Base-by-base conservation (phyloP, 1,140 invertebrate genomes). In the Drosophila jambulina region DNA sequence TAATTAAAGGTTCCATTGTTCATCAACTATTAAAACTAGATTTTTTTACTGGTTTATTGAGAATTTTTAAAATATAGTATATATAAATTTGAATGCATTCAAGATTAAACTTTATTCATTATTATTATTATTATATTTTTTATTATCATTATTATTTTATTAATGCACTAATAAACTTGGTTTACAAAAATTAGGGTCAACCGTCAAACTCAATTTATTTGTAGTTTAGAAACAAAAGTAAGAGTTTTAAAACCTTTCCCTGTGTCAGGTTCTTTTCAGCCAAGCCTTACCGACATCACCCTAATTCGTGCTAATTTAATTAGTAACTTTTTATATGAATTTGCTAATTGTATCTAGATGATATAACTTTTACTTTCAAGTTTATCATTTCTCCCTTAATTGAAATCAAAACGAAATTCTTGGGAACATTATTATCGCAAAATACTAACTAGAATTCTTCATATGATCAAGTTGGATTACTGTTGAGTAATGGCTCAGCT, bases 361-460 rank as follows among this genome's bases (percentile, higher is more conserved):
- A 29, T 27, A 67, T 43, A 67, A 67, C 61, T 70, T 53, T 70
- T 67, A 67, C 61, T 67, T 54, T 64, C 36, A 8, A 64, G 34
- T 32, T 29, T n/a, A 1, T 12, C n/a, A 29, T 13, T 60, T 63
- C 54, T n/a, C 2, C 4, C 17, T 23, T 42, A 19, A 54, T 17
- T 40, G 10, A 40, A 63, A 63, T 58, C n/a, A 40, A 63, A 64
- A 21, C 12, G 25, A 60, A 42, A 42, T 42, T 64, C 19, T n/a
- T 23, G 29, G 4, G 2, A 32, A 19, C 9, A 27, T 19, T 27
- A 13, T 32, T 17, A 54, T 34, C 34, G 45, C 21, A 10, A 32
- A 45, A 59, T 46, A 32, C 13, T 21, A 42, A 23, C 19, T 45
- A 4, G 4, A 1, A 12, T 12, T 17, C 19, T 13, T 60, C 19